A percentile compares a stretch with the other conserved stretches of the same genome.
These are phyloP conservation scores for Podarcis cretensis DNA, from an alignment of 2,113 vertebrate genomes.

Conservation along the genomic window DNA sequence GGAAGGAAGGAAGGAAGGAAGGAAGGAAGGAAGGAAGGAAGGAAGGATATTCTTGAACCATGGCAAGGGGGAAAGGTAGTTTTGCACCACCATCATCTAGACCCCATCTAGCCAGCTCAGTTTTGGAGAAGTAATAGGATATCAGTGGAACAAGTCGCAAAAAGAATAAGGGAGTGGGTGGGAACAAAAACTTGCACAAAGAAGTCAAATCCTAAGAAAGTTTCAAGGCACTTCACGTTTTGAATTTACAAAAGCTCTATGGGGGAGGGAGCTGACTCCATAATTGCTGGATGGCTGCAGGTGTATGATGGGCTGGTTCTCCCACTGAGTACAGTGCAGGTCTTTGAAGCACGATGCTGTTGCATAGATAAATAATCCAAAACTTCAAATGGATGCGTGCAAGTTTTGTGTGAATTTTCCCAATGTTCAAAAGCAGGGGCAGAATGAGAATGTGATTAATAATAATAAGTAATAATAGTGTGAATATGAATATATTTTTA, in stretches of 20 bases:
- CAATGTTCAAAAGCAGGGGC: not conserved
- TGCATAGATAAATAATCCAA: not conserved
- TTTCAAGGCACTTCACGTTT: not conserved
- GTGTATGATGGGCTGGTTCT: not conserved
- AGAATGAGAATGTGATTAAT: not conserved
- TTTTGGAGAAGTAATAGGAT: not conserved
- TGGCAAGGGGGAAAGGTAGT: not conserved
- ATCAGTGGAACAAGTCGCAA: not conserved
- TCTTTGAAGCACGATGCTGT: not conserved
- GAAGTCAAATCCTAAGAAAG: not conserved
- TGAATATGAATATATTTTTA: too few species aligned
- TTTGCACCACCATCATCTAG: not conserved
- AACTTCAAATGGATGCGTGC: constrained; percentile 32
- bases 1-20: too few species aligned
- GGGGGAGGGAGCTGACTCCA: too few species aligned
- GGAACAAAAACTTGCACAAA: not conserved
- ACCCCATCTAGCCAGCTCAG: not conserved
- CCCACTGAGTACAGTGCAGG: not conserved
- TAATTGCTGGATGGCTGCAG: not conserved
- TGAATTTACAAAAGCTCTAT: not conserved
- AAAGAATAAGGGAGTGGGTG: not conserved
- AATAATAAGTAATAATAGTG: too few species aligned
- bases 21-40: too few species aligned
- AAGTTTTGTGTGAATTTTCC: not conserved
- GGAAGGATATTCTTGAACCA: not conserved